Conservation (phyloP, 2,888 invertebrate species). For the Troglohyphantes excavatus region DNA sequence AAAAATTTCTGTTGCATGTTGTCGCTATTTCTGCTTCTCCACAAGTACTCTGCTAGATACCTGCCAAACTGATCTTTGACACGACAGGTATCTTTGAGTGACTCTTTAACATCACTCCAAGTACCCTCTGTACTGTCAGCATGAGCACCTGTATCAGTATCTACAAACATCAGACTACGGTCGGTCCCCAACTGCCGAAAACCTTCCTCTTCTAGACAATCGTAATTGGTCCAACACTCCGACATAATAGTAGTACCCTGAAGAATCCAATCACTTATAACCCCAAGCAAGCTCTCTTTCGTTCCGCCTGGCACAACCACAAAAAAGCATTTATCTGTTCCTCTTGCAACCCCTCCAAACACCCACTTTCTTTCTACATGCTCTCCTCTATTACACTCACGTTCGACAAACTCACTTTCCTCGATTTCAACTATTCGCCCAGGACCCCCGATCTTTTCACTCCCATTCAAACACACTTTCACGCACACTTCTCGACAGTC, state of each 20-base stretch:
- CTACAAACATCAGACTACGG: not conserved
- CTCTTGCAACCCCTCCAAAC: not conserved
- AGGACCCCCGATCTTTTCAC: not conserved
- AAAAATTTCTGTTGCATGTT: no score
- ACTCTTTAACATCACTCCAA: not conserved
- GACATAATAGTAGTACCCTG: not conserved
- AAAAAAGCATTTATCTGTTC: not conserved
- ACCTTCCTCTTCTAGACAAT: not conserved
- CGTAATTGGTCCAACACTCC: not conserved
- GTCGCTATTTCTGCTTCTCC: no score
- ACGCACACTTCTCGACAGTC: slow-evolving; percentile 40
- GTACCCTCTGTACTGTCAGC: slow-evolving; percentile 6
- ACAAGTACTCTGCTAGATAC: no score
- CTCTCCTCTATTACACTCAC: not conserved
- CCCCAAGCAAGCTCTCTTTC: not conserved
- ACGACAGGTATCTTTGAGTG: not conserved
- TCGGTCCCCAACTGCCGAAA: not conserved
- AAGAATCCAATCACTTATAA: not conserved
- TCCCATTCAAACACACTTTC: not conserved
- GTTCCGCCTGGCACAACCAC: not conserved
- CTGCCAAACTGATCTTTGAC: not conserved
- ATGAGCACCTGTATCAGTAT: not conserved
- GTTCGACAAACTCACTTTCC: not conserved
- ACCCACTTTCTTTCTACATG: not conserved
- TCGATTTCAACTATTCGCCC: not conserved